phyloP scores from a whole-genome alignment of 2,888 invertebrate species.

The Chrysotoxum bicinctum region DNA sequence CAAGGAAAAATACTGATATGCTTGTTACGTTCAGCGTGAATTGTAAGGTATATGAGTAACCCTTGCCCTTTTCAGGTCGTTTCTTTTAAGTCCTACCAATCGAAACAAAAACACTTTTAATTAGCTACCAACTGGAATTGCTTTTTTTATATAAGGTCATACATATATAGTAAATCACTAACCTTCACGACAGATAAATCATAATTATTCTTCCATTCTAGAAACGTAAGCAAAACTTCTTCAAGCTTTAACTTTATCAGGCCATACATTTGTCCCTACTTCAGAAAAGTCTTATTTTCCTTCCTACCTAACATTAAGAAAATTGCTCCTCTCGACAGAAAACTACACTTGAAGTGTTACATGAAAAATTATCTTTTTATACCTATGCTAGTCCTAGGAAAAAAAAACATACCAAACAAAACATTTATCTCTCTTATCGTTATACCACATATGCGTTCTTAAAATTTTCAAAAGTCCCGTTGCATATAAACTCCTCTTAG shows the following conservation, averaged over 20 bases:
- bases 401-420: neutral
- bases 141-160: neutral
- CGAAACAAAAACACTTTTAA: neutral
- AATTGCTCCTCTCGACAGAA: neutral
- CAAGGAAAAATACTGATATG: no score
- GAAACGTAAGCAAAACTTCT: neutral
- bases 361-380: neutral
- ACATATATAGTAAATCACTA: neutral
- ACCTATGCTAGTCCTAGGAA: no score
- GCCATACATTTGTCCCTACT: neutral
- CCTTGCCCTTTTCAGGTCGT: no score
- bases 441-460: no score
- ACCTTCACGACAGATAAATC: neutral
- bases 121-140: neutral
- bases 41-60: no score
- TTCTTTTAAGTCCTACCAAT: no score
- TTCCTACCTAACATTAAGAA: conserved; percentile 11
- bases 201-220: neutral
- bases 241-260: neutral
- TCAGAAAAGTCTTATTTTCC: neutral
- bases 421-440: neutral
- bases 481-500: neutral
- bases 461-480: neutral
- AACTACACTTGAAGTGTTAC: neutral
- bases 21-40: no score